Percentiles rank a stretch among this genome's conserved stretches.
Conservation (phyloP, 2,888 invertebrate species). For the Platycheirus albimanus region DNA sequence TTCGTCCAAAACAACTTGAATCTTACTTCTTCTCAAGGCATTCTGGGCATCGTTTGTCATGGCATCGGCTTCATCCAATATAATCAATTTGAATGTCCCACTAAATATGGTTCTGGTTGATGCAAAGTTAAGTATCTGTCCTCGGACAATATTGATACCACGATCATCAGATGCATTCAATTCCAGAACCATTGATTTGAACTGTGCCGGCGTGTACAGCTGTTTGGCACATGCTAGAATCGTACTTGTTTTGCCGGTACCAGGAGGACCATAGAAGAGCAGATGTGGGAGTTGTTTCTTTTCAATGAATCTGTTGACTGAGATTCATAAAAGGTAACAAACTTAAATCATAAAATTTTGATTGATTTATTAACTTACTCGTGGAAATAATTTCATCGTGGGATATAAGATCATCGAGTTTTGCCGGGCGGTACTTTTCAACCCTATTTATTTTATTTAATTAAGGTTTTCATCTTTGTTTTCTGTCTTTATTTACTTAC, state of each 20-base stretch:
- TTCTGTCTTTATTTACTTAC: constrained; percentile 73
- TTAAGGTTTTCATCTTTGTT: not conserved
- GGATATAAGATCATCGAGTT: constrained; percentile 96
- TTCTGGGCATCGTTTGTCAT: constrained; percentile 99
- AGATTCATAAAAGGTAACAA: constrained; percentile 78
- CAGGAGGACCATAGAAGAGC: constrained; percentile 98
- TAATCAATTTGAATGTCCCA: constrained; percentile 96
- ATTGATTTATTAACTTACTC: constrained; percentile 89
- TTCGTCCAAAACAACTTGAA: too few species aligned
- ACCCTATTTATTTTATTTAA: constrained; percentile 87
- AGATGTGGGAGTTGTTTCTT: constrained; percentile 97
- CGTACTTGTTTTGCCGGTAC: constrained; percentile 99
- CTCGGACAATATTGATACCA: constrained; percentile 97
- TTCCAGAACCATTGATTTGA: constrained; percentile 96
- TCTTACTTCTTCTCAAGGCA: constrained; percentile 94
- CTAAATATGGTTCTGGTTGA: constrained; percentile 97
- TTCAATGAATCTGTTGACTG: constrained; percentile 93
- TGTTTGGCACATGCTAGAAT: constrained; percentile 97
- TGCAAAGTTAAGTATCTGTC: constrained; percentile 97
- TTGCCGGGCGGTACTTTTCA: constrained; percentile 98
- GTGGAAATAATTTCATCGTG: constrained; percentile 98
- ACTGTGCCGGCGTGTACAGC: constrained; percentile 94
- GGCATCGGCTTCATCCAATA: constrained; percentile 99
- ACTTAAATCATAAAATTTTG: constrained; percentile 22
- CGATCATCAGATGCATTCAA: constrained; percentile 99